These are phyloP conservation scores for Sarcophilus harrisii DNA, from an alignment of 2,797 vertebrate species.

Conservation along the genomic window DNA sequence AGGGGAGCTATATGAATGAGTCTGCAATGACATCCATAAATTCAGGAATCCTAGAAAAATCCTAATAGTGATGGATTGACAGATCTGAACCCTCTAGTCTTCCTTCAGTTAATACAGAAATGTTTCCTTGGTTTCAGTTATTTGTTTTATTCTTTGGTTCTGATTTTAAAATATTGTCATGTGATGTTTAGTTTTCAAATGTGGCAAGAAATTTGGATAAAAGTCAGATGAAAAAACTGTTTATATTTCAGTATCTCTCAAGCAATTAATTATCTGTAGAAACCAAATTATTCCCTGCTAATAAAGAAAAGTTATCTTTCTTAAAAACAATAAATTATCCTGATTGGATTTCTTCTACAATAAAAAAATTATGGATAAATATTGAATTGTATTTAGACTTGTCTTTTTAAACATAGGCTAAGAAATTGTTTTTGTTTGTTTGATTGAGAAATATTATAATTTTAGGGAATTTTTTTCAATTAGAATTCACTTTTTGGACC, in stretches of 20 bases:
- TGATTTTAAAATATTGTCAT: not conserved
- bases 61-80: not conserved
- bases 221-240: not conserved
- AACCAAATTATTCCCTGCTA: not conserved
- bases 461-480: not conserved
- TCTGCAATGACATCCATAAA: not conserved
- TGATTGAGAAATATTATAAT: not conserved
- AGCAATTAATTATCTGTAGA: not conserved
- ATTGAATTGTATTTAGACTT: not conserved
- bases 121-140: not conserved
- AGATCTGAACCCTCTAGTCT: not conserved
- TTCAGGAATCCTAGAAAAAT: not conserved
- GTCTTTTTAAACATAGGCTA: not conserved
- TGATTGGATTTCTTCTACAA: not conserved
- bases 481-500: not conserved
- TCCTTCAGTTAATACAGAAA: not conserved
- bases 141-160: not conserved
- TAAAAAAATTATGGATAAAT: not conserved
- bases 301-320: not conserved
- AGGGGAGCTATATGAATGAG: not conserved
- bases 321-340: not conserved
- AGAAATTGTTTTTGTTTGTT: not conserved
- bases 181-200: not conserved
- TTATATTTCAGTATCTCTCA: not conserved
- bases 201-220: not conserved